Percentiles rank a stretch among this genome's conserved stretches.
phyloP scores from a whole-genome alignment of 1,140 invertebrate genomes.

The Antheraea mylitta region DNA sequence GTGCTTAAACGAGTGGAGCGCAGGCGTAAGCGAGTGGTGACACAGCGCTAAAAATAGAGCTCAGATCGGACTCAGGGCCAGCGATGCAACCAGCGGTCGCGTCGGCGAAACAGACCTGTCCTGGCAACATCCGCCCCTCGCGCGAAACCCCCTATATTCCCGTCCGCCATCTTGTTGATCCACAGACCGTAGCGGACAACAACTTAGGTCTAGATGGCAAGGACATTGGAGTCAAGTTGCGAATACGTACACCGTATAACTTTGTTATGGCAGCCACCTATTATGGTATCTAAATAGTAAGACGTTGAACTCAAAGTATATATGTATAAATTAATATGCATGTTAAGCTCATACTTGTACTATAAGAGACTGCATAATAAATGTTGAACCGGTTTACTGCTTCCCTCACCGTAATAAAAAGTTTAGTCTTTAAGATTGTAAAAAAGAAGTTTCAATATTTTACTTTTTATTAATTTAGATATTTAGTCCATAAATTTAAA shows the following conservation, averaged over 20 bases:
- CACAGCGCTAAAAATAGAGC: slow-evolving; percentile 76
- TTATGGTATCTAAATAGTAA: slow-evolving; percentile 16
- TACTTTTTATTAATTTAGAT: neutral
- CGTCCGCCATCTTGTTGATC: slow-evolving; percentile 66
- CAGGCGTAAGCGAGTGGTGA: slow-evolving; percentile 59
- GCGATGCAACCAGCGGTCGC: slow-evolving; percentile 38
- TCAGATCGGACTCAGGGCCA: slow-evolving; percentile 49
- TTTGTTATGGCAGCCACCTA: slow-evolving; percentile 24
- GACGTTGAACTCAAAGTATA: slow-evolving; percentile 22
- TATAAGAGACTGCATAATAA: slow-evolving; percentile 32
- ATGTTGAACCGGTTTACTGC: slow-evolving; percentile 31
- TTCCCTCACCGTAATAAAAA: slow-evolving; percentile 18
- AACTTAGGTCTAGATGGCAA: slow-evolving; percentile 54
- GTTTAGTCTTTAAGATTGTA: neutral
- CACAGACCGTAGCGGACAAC: slow-evolving; percentile 54
- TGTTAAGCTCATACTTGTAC: neutral
- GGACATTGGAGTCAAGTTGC: slow-evolving; percentile 44
- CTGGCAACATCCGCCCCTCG: slow-evolving; percentile 51
- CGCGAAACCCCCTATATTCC: slow-evolving; percentile 39
- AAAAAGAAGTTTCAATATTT: neutral
- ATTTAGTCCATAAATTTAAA: neutral
- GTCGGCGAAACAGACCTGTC: slow-evolving; percentile 43
- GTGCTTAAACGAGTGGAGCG: slow-evolving; percentile 41
- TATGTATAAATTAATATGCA: neutral
- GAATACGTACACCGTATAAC: slow-evolving; percentile 33